phyloP scores from a whole-genome alignment of 2,113 vertebrate species.

The Mus musculus region GRCm39 chrX:167213001-167213500 shows the following conservation, averaged over 20 bases:
- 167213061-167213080: slow-evolving; percentile 53
- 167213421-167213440: too few species aligned
- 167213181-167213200: slow-evolving; percentile 8
- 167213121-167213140: slow-evolving; percentile 38
- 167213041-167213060: slow-evolving; percentile 51
- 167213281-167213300: slow-evolving; percentile 9
- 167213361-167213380: background rate
- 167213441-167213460: background rate
- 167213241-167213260: background rate
- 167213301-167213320: background rate
- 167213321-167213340: background rate
- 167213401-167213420: background rate
- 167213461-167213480: rapidly evolving
- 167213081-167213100: slow-evolving; percentile 26
- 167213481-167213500: too few species aligned
- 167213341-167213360: background rate
- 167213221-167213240: background rate
- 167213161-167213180: background rate
- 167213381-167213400: background rate
- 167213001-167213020: slow-evolving; percentile 53
- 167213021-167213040: slow-evolving; percentile 65
- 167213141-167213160: background rate
- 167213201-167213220: background rate
- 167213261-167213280: slow-evolving; percentile 12
- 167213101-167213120: slow-evolving; percentile 32